Evolutionary conservation across 2,113 vertebrate species (phyloP).

Genomic region (Sylvilagus bachmani): DNA sequence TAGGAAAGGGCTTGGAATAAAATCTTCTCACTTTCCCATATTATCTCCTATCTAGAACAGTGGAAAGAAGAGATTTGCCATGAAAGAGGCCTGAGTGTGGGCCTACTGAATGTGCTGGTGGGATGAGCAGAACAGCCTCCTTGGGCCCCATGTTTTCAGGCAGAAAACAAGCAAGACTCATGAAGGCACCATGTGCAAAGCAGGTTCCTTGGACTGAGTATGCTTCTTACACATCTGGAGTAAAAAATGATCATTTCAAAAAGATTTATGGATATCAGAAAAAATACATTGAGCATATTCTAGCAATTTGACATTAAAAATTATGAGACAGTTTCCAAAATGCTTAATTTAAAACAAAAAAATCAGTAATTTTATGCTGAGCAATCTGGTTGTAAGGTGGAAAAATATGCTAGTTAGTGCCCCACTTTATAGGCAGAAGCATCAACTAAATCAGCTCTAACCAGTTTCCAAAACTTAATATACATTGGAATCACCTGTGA

Average conservation of each 20-base stretch:
- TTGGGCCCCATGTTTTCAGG: background rate
- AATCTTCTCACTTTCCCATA: background rate
- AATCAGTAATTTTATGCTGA: background rate
- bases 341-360: background rate
- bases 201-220: background rate
- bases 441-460: background rate
- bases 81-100: background rate
- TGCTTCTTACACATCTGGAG: background rate
- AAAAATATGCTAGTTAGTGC: background rate
- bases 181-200: background rate
- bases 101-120: rapidly evolving
- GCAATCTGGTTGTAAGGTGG: background rate
- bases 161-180: background rate
- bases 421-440: background rate
- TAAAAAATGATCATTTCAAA: conserved; percentile 9
- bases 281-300: conserved; percentile 20
- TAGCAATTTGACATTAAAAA: background rate
- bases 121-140: background rate
- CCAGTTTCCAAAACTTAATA: background rate
- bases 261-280: background rate
- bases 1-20: background rate
- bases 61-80: background rate
- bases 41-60: background rate
- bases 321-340: background rate
- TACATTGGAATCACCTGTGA: background rate